phyloP scores from a whole-genome alignment of 2,797 vertebrate genomes.

The Tachyglossus aculeatus region DNA sequence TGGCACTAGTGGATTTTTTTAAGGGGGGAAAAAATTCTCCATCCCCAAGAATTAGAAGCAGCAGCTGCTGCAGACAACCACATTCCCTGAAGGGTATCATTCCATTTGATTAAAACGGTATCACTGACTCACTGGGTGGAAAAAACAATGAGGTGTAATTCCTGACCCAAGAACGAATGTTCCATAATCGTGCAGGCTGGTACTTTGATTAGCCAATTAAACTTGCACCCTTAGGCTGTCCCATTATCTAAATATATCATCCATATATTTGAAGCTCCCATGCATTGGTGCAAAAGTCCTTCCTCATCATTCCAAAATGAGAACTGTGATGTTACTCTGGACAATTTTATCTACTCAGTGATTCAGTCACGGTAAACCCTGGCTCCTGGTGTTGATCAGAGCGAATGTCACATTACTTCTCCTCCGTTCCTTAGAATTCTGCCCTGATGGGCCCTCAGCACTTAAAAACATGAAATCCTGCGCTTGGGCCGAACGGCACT shows the following conservation, averaged over 20 bases:
- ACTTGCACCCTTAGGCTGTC: slow-evolving; percentile 14
- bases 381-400: slow-evolving; percentile 3
- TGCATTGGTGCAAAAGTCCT: slow-evolving; percentile 8
- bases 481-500: neutral
- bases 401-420: neutral
- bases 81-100: neutral
- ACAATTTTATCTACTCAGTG: neutral
- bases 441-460: accelerated
- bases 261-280: neutral
- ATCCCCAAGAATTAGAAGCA: neutral
- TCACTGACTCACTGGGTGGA: neutral
- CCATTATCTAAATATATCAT: slow-evolving; percentile 1
- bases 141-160: neutral
- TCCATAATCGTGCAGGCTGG: slow-evolving; percentile 2
- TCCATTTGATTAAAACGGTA: neutral
- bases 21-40: neutral
- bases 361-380: slow-evolving; percentile 12
- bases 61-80: no score
- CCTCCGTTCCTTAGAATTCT: neutral
- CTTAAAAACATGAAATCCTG: neutral
- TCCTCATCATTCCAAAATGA: slow-evolving; percentile 6
- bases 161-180: slow-evolving; percentile 1
- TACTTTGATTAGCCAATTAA: slow-evolving; percentile 44
- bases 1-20: neutral
- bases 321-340: slow-evolving; percentile 10